These are phyloP conservation scores for Myotis daubentonii DNA, from an alignment of 2,797 vertebrate genomes.

Conservation along the genomic window DNA sequence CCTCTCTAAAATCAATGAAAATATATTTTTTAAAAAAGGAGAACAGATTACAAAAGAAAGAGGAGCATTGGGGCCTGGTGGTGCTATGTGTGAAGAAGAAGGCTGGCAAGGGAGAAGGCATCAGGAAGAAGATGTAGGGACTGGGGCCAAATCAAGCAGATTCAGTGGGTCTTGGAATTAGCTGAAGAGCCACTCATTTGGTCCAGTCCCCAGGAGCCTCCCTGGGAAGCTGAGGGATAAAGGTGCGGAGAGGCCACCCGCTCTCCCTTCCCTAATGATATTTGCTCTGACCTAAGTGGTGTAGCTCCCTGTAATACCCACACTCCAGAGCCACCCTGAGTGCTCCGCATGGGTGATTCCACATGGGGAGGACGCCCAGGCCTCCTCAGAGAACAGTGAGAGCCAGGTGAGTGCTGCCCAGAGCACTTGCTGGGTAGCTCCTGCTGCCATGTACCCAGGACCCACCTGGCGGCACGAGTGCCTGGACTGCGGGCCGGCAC, in stretches of 20 bases:
- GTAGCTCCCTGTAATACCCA: background rate
- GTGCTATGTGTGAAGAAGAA: background rate
- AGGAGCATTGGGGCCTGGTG: background rate
- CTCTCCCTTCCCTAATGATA: conserved; percentile 27
- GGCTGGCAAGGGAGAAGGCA: background rate
- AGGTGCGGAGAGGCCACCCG: background rate
- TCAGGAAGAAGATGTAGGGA: background rate
- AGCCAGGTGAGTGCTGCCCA: background rate
- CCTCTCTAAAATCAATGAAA: too few species aligned
- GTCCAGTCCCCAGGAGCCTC: background rate
- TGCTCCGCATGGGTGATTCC: background rate
- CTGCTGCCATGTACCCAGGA: background rate
- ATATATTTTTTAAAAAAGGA: too few species aligned
- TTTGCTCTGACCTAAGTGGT: conserved; percentile 30
- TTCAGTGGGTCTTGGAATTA: conserved; percentile 35
- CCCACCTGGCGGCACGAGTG: fast-evolving
- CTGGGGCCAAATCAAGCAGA: background rate
- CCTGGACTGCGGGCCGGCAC: background rate
- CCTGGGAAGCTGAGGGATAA: conserved; percentile 1
- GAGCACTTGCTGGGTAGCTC: background rate
- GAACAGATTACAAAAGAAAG: background rate
- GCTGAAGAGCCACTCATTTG: conserved; percentile 23
- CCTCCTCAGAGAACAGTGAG: background rate
- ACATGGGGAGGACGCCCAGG: background rate
- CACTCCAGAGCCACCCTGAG: background rate